phyloP scores from a whole-genome alignment of 2,797 vertebrate genomes.

The Molothrus aeneus region DNA sequence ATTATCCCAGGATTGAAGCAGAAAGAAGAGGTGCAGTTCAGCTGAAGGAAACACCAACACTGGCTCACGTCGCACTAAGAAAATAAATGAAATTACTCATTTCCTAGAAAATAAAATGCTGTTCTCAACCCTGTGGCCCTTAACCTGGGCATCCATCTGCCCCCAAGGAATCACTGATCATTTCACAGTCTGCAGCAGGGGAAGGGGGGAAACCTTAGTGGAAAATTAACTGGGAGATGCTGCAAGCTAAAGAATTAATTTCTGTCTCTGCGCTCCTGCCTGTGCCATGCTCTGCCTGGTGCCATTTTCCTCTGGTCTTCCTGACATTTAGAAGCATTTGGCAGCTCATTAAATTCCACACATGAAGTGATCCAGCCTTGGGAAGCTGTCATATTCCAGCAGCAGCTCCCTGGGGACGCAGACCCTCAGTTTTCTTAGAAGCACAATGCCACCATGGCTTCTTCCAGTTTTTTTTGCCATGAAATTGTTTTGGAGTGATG shows the following conservation, averaged over 20 bases:
- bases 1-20: not conserved
- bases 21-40: not conserved
- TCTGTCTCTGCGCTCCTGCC: not conserved
- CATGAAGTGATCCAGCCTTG: not conserved
- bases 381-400: not conserved
- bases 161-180: conserved; percentile 1
- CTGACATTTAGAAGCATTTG: conserved; percentile 3
- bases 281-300: not conserved
- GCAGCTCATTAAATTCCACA: conserved; percentile 5
- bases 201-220: not conserved
- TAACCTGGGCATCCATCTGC: not conserved
- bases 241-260: not conserved
- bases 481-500: not conserved
- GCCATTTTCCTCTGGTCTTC: not conserved
- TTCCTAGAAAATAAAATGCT: not conserved
- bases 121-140: not conserved
- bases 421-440: not conserved
- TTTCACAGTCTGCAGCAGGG: conserved; percentile 8
- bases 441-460: not conserved
- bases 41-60: not conserved
- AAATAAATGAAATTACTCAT: not conserved
- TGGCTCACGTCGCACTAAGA: rapidly evolving
- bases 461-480: not conserved
- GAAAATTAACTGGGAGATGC: conserved; percentile 42
- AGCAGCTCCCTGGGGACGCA: not conserved